These are phyloP conservation scores for Megalops atlanticus DNA, from an alignment of 2,113 vertebrate species.

Conservation along the genomic window DNA sequence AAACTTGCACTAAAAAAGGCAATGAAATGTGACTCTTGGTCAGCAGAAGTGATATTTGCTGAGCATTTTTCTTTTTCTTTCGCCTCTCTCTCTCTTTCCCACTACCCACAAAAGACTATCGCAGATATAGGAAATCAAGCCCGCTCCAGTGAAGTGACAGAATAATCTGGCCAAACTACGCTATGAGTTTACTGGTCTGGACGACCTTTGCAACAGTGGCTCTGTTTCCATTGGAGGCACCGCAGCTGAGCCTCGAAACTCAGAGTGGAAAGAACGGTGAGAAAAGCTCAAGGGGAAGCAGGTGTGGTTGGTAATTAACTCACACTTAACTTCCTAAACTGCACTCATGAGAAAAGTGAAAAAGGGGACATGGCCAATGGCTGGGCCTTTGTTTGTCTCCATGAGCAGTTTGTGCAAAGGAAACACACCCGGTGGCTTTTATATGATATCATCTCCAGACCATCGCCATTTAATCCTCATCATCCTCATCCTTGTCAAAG, in stretches of 20 bases:
- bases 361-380: not conserved
- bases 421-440: too few relatives aligned
- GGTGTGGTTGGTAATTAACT: not conserved
- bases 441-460: too few relatives aligned
- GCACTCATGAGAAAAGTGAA: not conserved
- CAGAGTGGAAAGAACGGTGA: not conserved
- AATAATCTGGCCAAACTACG: not conserved
- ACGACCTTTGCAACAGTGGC: not conserved
- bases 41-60: constrained; percentile 15
- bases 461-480: too few relatives aligned
- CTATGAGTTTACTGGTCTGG: not conserved
- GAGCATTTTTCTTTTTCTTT: not conserved
- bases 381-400: not conserved
- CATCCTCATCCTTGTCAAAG: too few relatives aligned
- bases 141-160: not conserved
- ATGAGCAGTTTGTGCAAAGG: too few relatives aligned
- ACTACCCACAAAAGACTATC: constrained; percentile 21
- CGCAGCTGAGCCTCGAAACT: not conserved
- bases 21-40: constrained; percentile 33
- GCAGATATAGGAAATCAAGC: not conserved
- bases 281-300: not conserved
- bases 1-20: constrained; percentile 45
- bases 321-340: not conserved
- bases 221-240: not conserved
- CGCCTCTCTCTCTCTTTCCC: not conserved